Evolutionary conservation across 2,888 invertebrate species (phyloP).

Genomic region (Spisula solida): DNA sequence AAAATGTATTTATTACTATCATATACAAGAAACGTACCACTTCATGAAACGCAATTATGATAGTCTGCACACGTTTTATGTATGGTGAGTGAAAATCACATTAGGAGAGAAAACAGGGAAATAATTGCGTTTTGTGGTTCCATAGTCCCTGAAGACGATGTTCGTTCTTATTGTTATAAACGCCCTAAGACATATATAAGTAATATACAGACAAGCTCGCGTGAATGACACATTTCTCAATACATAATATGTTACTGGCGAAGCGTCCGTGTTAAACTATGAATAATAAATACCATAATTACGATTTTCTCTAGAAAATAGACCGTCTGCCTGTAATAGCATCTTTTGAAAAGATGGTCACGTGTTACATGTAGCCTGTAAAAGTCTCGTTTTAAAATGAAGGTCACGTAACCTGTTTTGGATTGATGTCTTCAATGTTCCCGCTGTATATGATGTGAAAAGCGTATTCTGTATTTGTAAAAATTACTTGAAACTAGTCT

Average conservation of each 20-base stretch:
- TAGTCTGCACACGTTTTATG: no score
- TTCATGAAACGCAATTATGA: no score
- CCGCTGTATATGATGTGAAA: neutral
- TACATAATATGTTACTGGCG: neutral
- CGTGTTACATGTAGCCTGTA: no score
- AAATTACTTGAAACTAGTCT: no score
- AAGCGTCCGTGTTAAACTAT: neutral
- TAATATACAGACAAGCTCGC: neutral
- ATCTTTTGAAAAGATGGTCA: neutral
- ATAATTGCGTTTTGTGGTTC: no score
- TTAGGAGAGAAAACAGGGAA: no score
- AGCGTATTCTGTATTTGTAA: neutral
- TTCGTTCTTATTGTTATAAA: neutral
- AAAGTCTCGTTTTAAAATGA: neutral
- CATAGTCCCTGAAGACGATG: neutral
- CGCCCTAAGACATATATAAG: neutral
- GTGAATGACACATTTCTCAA: slow-evolving; percentile 11
- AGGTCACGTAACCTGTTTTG: neutral
- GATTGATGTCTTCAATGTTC: neutral
- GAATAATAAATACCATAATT: slow-evolving; percentile 21
- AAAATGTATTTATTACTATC: no score
- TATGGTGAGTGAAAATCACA: no score
- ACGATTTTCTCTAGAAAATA: slow-evolving; percentile 1
- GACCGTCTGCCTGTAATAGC: neutral
- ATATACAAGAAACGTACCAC: no score